Base-by-base conservation (phyloP, 2,797 vertebrate species). In the Megaceryle alcyon region DNA sequence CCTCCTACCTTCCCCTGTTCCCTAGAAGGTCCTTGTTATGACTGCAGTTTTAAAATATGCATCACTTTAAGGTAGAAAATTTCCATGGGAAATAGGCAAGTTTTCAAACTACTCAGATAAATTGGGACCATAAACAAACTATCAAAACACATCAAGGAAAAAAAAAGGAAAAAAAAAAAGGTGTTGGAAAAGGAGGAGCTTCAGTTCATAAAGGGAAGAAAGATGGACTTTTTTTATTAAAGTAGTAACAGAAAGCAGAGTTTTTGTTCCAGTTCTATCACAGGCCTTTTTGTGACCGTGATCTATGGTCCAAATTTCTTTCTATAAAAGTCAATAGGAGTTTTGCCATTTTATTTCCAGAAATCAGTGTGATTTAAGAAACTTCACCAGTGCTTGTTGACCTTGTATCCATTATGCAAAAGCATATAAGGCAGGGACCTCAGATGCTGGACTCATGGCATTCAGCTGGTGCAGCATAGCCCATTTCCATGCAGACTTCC, bases 31-130 rank as follows among this genome's bases (percentile, higher is more conserved):
- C 92, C 87, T 95, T 95, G 81, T 91, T 96, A 96, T 75, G 96
- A 68, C 73, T 95, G 54, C 82, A 94, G 81, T 48, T 95, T 96
- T 96, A 92, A 90, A 97, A 96, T 51, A 82, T 90, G 31, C 15
- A 66, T 91, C 90, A 95, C 71, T 91, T 88, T 80, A 96, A 97
- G 68, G 80, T 9, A 97, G 92, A 97, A 97, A 95, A 84, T 93
- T 96, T 97, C 94, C 85, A 79, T 97, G 92, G 94, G 94, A 97
- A 97, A 94, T 68, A 60, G 61, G 66, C 70, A 96, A 96, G 66
- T 89, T 86, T 92, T 97, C 91, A 97, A 96, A 96, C 73, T 92
- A 92, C 86, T 84, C 49, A 88, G 59, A 82, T 89, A 96, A 95
- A 96, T 73, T 90, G 28, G 19, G 25, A 81, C 7, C 33, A 57